Evolutionary conservation across 37 sponge, comb jelly and placozoan genomes (phyloP).

Genomic region (Geodia barretti): DNA sequence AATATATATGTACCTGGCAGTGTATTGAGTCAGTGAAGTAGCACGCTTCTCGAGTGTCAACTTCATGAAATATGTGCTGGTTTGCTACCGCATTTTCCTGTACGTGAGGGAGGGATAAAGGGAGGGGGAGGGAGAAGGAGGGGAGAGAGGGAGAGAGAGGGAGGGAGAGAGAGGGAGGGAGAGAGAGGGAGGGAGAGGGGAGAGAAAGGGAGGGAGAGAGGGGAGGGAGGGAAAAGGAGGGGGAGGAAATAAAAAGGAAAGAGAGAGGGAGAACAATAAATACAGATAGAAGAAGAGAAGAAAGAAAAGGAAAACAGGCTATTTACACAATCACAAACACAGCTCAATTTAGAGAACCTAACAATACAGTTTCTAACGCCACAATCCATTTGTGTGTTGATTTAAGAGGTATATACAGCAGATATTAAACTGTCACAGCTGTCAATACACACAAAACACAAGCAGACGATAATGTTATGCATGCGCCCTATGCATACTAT

Average conservation of each 20-base stretch:
- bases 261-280: background rate
- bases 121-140: background rate
- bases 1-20: slow-evolving; percentile 68
- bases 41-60: slow-evolving; percentile 74
- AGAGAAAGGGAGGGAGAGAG: background rate
- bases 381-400: too few species aligned
- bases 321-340: background rate
- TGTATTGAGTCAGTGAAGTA: slow-evolving; percentile 50
- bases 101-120: background rate
- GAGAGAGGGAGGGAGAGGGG: background rate
- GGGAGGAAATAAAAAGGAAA: background rate
- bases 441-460: too few species aligned
- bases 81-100: slow-evolving; percentile 58
- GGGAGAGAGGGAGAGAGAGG: slow-evolving; percentile 12
- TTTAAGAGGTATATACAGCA: too few species aligned
- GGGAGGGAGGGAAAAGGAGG: slow-evolving; percentile 9
- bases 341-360: too few species aligned
- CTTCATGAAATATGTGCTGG: slow-evolving; percentile 53
- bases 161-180: background rate
- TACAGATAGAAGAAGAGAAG: slow-evolving; percentile 5
- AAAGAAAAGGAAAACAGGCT: background rate
- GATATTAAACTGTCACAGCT: too few species aligned
- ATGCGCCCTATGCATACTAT: too few species aligned
- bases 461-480: too few species aligned
- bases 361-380: too few species aligned